phyloP scores from a whole-genome alignment of 2,797 vertebrate genomes.

The Galaxias olidus region DNA sequence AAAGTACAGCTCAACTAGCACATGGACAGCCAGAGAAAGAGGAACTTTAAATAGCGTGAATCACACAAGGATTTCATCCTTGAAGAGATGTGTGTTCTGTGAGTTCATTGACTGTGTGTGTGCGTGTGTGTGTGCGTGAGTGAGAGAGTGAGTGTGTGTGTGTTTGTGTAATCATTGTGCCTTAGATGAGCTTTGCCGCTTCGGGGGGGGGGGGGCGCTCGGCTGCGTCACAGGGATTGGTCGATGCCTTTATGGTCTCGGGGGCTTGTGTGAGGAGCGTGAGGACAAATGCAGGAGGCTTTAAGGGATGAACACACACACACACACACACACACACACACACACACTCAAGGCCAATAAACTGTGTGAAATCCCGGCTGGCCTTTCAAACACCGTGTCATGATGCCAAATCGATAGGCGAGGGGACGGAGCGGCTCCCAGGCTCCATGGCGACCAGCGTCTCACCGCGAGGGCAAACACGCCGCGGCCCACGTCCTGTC shows the following conservation, averaged over 20 bases:
- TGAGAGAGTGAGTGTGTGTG: not conserved
- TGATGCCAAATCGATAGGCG: slow-evolving; percentile 40
- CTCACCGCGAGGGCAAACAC: slow-evolving; percentile 36
- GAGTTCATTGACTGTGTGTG: no score
- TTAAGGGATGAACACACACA: not conserved
- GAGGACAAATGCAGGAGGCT: not conserved
- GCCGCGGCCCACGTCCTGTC: no score
- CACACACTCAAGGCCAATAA: not conserved
- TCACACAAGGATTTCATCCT: not conserved
- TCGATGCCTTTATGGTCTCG: slow-evolving; percentile 16
- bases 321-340: slow-evolving; percentile 3
- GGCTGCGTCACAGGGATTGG: slow-evolving; percentile 9
- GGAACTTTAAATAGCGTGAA: not conserved
- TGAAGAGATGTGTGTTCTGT: no score
- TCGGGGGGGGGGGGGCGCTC: slow-evolving; percentile 15
- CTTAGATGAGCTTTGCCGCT: slow-evolving; percentile 1
- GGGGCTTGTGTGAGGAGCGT: not conserved
- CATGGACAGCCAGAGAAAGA: slow-evolving; percentile 7
- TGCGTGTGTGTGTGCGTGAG: slow-evolving; percentile 5
- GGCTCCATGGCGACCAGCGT: slow-evolving; percentile 35
- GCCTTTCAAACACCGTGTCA: slow-evolving; percentile 3
- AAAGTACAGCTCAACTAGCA: not conserved
- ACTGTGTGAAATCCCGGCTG: not conserved
- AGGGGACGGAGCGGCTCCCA: slow-evolving; percentile 29
- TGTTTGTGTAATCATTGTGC: not conserved